Base-by-base conservation (phyloP, 2,888 invertebrate species). In the Melanotus villosus region DNA sequence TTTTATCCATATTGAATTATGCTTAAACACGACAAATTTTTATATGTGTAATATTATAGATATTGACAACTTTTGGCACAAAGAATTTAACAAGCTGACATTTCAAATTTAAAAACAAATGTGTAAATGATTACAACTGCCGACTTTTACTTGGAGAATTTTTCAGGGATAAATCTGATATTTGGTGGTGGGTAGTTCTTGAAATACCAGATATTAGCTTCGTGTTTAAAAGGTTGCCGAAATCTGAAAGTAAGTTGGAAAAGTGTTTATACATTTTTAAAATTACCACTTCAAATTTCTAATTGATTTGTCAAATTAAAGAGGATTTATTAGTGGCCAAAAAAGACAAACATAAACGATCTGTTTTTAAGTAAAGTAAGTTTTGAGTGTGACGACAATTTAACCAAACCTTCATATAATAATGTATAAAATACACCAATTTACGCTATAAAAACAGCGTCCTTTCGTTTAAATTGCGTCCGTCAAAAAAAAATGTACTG, bases 151-250 rank as follows among this genome's bases (percentile, higher is more conserved):
- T 54, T 59, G n/a, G 60, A 64, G 9, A 80, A 78, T 70, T 68
- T 77, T 72, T 77, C 78, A 2, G 68, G 74, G 16, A 71, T 70
- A 34, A 74, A 76, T 38, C 69, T 70, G 12, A 82, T 67, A 75
- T 86, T 85, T 0, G 85, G 84, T 2, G 88, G 85, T 0, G 89
- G 89, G 76, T 88, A 89, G 69, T 88, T 84, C 63, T 84, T 76
- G 76, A 88, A 86, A 76, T 89, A 89, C 87, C 87, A 89, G 69
- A 86, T 87, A 78, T 88, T 88, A 0, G 88, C 89, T 82, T 88
- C 88, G 57, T 86, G 85, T 73, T 82, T 84, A 74, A 85, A 89
- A 0, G 87, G 87, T 30, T 84, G 85, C 0, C 89, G 88, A 58
- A 88, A 84, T 64, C 89, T 89, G 80, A 14, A 85, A 85, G 66